A percentile compares a stretch with the other conserved stretches of the same genome.
phyloP scores from a whole-genome alignment of 2,113 vertebrate species.

The Chauna torquata region DNA sequence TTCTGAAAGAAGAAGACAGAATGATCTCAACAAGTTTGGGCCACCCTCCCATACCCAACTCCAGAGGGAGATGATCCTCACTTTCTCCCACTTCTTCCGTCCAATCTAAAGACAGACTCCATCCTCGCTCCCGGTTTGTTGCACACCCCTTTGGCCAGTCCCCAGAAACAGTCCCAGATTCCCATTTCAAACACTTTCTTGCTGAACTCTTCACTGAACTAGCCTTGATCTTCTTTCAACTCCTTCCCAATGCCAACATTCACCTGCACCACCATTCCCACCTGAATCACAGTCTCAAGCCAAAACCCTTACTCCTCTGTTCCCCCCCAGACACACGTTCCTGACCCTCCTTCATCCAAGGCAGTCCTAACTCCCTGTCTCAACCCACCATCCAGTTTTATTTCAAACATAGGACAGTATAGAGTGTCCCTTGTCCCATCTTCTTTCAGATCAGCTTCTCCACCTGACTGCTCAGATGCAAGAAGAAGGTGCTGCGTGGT shows the following conservation, averaged over 20 bases:
- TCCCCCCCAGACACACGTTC: background rate
- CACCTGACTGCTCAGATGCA: accelerated
- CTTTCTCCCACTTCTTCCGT: background rate
- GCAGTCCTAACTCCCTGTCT: background rate
- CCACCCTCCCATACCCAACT: background rate
- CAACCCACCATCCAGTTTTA: background rate
- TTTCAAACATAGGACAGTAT: background rate
- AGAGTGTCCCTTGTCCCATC: accelerated
- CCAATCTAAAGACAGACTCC: background rate
- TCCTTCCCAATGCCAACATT: accelerated
- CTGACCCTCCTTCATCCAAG: accelerated
- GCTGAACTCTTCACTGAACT: background rate
- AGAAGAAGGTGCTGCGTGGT: background rate
- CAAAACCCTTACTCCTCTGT: background rate
- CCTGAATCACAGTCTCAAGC: background rate
- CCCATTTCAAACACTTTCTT: background rate
- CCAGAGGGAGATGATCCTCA: background rate
- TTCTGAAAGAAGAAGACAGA: background rate
- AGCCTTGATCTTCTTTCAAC: background rate
- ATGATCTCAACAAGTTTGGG: background rate
- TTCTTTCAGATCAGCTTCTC: background rate
- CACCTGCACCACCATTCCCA: background rate
- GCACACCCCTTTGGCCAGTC: no score
- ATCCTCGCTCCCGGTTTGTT: background rate
- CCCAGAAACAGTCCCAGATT: background rate